Evolutionary conservation across 2,113 vertebrate genomes (phyloP), one percentile per base, ranked within the genome.

Genomic region (Nansenia antarctica): DNA sequence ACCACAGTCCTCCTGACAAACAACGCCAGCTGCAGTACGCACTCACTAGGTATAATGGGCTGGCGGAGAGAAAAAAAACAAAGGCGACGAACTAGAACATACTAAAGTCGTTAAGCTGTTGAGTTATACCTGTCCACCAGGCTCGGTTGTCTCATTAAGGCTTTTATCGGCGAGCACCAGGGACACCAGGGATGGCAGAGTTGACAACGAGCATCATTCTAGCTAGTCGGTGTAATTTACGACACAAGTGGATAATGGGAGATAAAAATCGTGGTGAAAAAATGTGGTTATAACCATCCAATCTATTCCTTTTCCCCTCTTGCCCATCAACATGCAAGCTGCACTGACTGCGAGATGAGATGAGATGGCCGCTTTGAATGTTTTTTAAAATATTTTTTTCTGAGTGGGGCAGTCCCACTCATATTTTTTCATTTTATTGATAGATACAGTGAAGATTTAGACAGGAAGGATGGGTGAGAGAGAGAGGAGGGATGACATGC

Each of bases 191-290:
- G 18, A 18, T 14, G 14, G 27, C n/a, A n/a, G n/a, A n/a, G 71
- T 63, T 61, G 18, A 32, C 9, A 45, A 1, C 5, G 30, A 20
- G 69, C 57, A 9, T 59, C 62, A 74, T 45, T 27, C 30, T 35
- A 70, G 22, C 27, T 30, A 32, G 20, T n/a, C n/a, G 15, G 62
- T 45, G 27, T 27, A 5, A 45, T 57, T 9, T 54, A 72, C 68
- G n/a, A 30, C 37, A 64, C 31, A 59, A 39, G 29, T 32, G 49
- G 68, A 5, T 45, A 9, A 52, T 64, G 70, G 62, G 2, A 37
- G 32, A 54, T 39, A 31, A 6, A n/a, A 49, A 30, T 45, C 62
- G 27, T 52, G 59, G 26, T 18, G 14, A 1, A n/a, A 29, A 9
- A 80, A 64, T n/a, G n/a, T n/a, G n/a, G n/a, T n/a, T n/a, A n/a